Evolutionary conservation across 2,797 vertebrate genomes (phyloP).

Genomic region (Xenentodon cancila): DNA sequence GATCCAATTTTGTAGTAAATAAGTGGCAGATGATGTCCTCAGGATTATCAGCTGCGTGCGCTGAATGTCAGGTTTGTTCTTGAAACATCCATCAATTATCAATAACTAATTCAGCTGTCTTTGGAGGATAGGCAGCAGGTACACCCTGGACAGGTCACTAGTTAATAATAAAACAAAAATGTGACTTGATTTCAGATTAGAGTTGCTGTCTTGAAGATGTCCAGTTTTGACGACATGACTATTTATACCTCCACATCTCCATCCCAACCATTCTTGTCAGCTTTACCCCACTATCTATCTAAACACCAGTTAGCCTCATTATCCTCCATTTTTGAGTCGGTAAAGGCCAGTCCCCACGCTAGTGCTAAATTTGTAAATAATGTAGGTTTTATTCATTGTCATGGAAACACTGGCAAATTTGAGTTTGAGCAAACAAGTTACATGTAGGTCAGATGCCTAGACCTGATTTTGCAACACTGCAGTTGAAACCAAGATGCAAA

Average conservation of each 20-base stretch:
- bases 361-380: constrained; percentile 36
- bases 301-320: constrained; percentile 35
- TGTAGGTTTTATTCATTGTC: constrained; percentile 49
- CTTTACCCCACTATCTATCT: not conserved
- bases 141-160: too few relatives aligned
- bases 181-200: not conserved
- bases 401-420: constrained; percentile 58
- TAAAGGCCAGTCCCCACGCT: constrained; percentile 1
- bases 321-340: constrained; percentile 16
- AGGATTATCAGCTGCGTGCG: too few relatives aligned
- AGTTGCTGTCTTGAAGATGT: not conserved
- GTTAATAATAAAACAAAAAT: too few relatives aligned
- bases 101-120: too few relatives aligned
- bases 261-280: not conserved
- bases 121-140: too few relatives aligned
- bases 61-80: too few relatives aligned
- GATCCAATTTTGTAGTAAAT: too few relatives aligned
- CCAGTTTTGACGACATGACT: not conserved
- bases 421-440: constrained; percentile 34
- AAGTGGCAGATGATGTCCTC: too few relatives aligned
- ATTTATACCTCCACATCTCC: too few relatives aligned
- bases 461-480: constrained; percentile 46
- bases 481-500: constrained; percentile 11
- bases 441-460: constrained; percentile 56
- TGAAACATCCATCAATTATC: not conserved